These are phyloP conservation scores for Zelostemma sp. DNA, from an alignment of 1,140 invertebrate genomes.

Conservation along the genomic window DNA sequence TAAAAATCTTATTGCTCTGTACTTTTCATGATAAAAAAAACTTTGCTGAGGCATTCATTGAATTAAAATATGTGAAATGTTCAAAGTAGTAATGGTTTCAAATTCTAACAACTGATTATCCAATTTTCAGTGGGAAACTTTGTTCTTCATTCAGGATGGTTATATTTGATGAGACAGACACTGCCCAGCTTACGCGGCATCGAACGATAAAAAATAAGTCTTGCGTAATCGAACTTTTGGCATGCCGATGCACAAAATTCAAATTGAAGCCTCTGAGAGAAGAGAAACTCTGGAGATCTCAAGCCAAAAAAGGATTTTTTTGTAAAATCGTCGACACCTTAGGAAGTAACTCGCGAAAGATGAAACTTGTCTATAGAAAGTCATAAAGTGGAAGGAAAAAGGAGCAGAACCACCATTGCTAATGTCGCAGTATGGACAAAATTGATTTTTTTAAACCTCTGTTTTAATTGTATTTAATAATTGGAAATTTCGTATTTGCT, in stretches of 20 bases:
- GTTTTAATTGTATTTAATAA: constrained; percentile 12
- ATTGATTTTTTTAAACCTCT: constrained; percentile 4
- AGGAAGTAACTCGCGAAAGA: constrained; percentile 93
- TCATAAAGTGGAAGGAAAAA: constrained; percentile 79
- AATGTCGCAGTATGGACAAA: constrained; percentile 78
- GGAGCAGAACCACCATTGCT: constrained; percentile 71
- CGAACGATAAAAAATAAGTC: constrained; percentile 98
- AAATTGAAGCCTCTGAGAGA: constrained; percentile 92
- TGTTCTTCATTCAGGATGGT: constrained; percentile 97
- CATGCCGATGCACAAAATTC: constrained; percentile 98
- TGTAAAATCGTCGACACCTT: constrained; percentile 86
- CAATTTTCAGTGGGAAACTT: constrained; percentile 80
- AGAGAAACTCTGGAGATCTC: constrained; percentile 83
- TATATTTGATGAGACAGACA: constrained; percentile 98
- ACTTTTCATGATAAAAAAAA: constrained; percentile 30
- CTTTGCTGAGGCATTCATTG: constrained; percentile 51
- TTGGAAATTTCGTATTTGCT: constrained; percentile 26
- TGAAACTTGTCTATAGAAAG: constrained; percentile 94
- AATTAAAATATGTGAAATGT: not conserved
- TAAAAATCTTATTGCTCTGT: constrained; percentile 19
- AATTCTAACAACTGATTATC: not conserved
- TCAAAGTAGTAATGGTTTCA: no score
- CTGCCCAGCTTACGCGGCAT: constrained; percentile 91
- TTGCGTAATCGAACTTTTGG: constrained; percentile 97
- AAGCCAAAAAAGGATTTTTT: constrained; percentile 78